These are phyloP conservation scores for Meandrusa payeni DNA, from an alignment of 2,888 invertebrate genomes.

Conservation along the genomic window DNA sequence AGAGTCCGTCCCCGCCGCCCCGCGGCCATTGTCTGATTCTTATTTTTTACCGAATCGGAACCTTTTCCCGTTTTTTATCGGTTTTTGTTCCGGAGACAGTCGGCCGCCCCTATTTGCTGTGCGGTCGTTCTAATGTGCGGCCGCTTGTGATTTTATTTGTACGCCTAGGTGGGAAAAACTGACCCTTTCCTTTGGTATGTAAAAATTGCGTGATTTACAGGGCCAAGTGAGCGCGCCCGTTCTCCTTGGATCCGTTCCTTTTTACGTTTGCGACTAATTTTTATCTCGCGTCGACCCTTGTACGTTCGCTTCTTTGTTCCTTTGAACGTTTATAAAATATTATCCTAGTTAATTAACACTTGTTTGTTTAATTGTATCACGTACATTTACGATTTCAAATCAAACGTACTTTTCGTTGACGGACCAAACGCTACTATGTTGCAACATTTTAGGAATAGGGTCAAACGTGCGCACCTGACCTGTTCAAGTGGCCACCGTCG, in stretches of 20 bases:
- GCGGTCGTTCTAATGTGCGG: conserved; percentile 73
- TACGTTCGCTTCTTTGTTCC: conserved; percentile 25
- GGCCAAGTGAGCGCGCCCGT: conserved; percentile 32
- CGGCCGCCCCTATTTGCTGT: conserved; percentile 52
- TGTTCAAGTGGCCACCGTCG: too few species aligned
- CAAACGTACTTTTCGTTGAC: too few species aligned
- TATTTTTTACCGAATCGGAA: conserved; percentile 80
- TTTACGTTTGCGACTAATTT: conserved; percentile 28
- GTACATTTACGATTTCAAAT: too few species aligned
- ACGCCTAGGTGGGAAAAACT: conserved; percentile 51
- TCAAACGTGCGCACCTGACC: too few species aligned
- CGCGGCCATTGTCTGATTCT: conserved; percentile 76
- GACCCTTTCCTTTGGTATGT: conserved; percentile 58
- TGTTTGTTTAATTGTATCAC: too few species aligned
- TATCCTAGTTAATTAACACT: too few species aligned
- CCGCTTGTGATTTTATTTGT: conserved; percentile 76
- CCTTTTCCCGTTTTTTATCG: conserved; percentile 76
- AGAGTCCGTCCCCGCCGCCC: conserved; percentile 63
- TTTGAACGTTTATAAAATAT: too few species aligned
- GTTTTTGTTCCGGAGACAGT: conserved; percentile 79
- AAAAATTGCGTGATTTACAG: conserved; percentile 60
- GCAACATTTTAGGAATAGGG: too few species aligned
- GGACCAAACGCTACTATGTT: too few species aligned
- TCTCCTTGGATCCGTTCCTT: conserved; percentile 39
- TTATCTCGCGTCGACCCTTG: conserved; percentile 11